Evolutionary conservation across 2,797 vertebrate genomes (phyloP), one percentile per base, ranked within the genome.

Genomic region (Artibeus jamaicensis): DNA sequence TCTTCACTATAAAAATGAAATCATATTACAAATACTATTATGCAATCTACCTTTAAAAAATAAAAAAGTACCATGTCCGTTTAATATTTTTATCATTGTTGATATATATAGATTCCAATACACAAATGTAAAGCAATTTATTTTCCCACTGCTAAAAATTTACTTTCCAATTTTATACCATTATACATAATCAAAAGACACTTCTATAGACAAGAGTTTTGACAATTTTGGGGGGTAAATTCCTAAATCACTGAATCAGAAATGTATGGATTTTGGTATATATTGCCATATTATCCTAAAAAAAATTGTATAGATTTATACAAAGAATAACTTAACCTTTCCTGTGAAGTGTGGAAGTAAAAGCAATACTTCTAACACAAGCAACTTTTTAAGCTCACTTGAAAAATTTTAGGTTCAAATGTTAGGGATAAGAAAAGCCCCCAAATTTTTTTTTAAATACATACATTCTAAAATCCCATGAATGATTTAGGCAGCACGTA

Each of bases 121-220:
- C 86, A 46, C 16, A 5, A 37, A 67, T 68, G 22, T 67, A 85
- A 94, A 93, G 79, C 21, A 84, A 88, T 39, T 85, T 57, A 62
- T 70, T 85, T 86, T 95, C 70, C 85, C 59, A 81, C 3, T 79
- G 68, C 93, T 53, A 78, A 67, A 94, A 97, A 94, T 89, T 53
- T 37, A 94, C 50, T 74, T 87, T 91, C 32, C 26, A 68, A 26
- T 50, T 95, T 93, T 86, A 82, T 77, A 62, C 22, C 42, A 46
- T 84, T 84, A 87, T 32, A 79, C 1, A 82, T 37, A 93, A 91
- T 90, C 57, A 89, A 57, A 4, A 53, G 50, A 77, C 9, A 77
- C 29, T 8, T n/a, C 39, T 46, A 8, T 24, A 91, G 39, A 55
- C 67, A 77, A 95, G 21, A 65, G 55, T 79, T 39, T 39, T 67